phyloP scores from a whole-genome alignment of 2,113 vertebrate genomes.

The Indicator maculatus region DNA sequence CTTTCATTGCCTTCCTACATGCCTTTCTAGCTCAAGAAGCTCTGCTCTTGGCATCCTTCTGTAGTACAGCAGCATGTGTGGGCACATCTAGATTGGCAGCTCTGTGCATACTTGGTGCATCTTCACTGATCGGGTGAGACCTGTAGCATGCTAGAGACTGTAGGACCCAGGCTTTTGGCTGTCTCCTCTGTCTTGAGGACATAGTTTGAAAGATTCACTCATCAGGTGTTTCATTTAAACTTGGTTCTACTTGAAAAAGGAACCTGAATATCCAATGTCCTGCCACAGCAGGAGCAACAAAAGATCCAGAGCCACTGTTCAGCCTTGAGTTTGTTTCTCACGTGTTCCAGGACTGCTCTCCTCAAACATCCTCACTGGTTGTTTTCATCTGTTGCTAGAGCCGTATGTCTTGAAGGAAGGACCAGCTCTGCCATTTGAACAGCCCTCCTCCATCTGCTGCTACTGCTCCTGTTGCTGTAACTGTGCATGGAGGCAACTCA shows the following conservation, averaged over 20 bases:
- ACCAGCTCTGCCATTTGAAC: conserved; percentile 28
- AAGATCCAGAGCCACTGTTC: conserved; percentile 13
- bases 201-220: neutral
- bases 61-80: conserved; percentile 12
- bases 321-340: conserved; percentile 31
- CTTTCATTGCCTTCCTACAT: conserved; percentile 6
- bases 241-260: conserved; percentile 26
- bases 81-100: conserved; percentile 25
- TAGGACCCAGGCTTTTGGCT: neutral
- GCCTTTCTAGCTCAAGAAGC: neutral
- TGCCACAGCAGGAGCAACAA: conserved; percentile 35
- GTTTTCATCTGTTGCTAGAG: conserved; percentile 36
- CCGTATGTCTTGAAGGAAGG: conserved; percentile 11
- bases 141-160: neutral
- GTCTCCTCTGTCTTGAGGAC: neutral
- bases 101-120: neutral
- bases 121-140: neutral
- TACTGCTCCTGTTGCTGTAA: neutral
- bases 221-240: conserved; percentile 44
- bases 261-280: neutral
- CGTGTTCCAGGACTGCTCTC: conserved; percentile 34
- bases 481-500: neutral
- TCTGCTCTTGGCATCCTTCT: conserved; percentile 20
- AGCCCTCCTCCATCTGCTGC: conserved; percentile 23
- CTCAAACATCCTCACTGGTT: conserved; percentile 7